phyloP scores from a whole-genome alignment of 2,888 invertebrate genomes.

The Agrotis ipsilon region DNA sequence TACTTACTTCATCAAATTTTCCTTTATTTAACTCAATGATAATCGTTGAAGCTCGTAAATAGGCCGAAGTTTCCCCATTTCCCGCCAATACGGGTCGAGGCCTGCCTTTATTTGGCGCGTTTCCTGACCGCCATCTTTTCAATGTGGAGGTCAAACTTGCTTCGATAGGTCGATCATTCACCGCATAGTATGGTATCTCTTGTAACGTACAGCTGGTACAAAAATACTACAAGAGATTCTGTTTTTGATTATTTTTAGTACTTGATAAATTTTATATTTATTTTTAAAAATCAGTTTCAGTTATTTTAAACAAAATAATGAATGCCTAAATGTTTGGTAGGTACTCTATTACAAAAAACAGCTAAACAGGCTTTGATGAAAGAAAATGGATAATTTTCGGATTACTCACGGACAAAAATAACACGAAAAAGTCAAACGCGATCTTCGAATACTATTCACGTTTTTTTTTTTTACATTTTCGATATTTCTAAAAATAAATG shows the following conservation, averaged over 20 bases:
- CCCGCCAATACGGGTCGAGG: slow-evolving; percentile 63
- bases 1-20: slow-evolving; percentile 10
- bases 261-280: no score
- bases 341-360: no score
- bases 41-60: slow-evolving; percentile 66
- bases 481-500: neutral
- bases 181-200: slow-evolving; percentile 27
- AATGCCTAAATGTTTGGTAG: no score
- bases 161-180: slow-evolving; percentile 42
- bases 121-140: slow-evolving; percentile 70
- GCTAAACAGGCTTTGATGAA: no score
- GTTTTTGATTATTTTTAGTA: no score
- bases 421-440: neutral
- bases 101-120: slow-evolving; percentile 68
- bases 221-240: no score
- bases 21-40: slow-evolving; percentile 58
- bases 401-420: no score
- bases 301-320: no score
- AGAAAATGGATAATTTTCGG: no score
- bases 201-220: slow-evolving; percentile 4
- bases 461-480: slow-evolving; percentile 7
- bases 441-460: neutral
- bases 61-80: slow-evolving; percentile 62
- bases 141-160: slow-evolving; percentile 60
- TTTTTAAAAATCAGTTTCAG: no score